Conservation (phyloP, 2,888 invertebrate species). For the Dromius quadrimaculatus region DNA sequence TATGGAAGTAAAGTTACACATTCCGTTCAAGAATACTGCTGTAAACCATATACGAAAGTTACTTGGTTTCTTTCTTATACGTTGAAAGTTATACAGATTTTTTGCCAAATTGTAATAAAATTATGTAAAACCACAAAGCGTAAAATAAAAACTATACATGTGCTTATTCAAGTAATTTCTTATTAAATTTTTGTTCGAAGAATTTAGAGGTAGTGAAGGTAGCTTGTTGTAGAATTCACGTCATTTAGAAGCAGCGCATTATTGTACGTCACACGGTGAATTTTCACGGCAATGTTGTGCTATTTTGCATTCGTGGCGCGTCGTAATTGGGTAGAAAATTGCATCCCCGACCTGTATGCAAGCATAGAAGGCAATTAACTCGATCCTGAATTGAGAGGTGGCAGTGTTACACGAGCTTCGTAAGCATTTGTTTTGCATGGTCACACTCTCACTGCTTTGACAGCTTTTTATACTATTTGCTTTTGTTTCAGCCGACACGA, state of each 20-base stretch:
- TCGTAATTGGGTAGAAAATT: conserved; percentile 53
- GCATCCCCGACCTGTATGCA: conserved; percentile 26
- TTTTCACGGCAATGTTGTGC: conserved; percentile 36
- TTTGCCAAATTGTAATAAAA: no score
- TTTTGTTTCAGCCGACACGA: conserved; percentile 30
- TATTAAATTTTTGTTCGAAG: no score
- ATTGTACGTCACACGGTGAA: conserved; percentile 22
- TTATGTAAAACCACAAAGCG: no score
- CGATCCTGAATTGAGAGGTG: not conserved
- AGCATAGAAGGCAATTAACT: conserved; percentile 36
- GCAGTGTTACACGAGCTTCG: not conserved
- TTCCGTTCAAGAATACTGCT: no score
- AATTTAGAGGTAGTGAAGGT: conserved; percentile 2
- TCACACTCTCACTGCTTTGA: conserved; percentile 20
- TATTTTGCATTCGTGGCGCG: conserved; percentile 49
- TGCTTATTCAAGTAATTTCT: no score
- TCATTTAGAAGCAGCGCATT: not conserved
- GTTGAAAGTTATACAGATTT: no score
- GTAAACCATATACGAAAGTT: no score
- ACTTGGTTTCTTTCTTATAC: no score
- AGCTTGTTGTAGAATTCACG: not conserved
- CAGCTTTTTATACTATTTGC: conserved; percentile 31
- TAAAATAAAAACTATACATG: no score
- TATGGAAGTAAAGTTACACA: no score
- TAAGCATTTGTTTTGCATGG: conserved; percentile 15